These are phyloP conservation scores for Lithobates pipiens DNA, from an alignment of 2,797 vertebrate species.

Conservation along the genomic window DNA sequence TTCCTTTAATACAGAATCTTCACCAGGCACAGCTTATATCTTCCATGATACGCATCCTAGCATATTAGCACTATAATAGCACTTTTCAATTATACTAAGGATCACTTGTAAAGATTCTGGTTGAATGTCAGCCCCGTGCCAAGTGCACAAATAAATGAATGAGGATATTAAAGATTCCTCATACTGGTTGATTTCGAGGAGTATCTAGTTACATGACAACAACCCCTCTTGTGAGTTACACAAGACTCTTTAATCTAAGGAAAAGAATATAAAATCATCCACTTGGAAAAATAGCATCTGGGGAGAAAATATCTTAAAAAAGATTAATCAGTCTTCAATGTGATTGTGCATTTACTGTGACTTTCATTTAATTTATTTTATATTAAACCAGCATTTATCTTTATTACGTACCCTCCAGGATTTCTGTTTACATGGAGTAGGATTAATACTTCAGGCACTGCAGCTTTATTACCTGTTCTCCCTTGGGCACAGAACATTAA, in stretches of 20 bases:
- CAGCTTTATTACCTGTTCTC: background rate
- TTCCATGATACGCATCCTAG: too few species aligned
- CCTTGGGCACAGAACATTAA: background rate
- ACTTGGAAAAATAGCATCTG: constrained; percentile 55
- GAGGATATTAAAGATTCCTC: constrained; percentile 13
- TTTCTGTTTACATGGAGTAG: constrained; percentile 11
- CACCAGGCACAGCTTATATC: too few species aligned
- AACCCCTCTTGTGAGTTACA: constrained; percentile 17
- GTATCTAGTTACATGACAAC: constrained; percentile 36
- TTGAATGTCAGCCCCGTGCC: background rate
- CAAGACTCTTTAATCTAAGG: constrained; percentile 36
- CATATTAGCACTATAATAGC: too few species aligned
- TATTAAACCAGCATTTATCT: constrained; percentile 47
- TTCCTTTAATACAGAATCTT: too few species aligned
- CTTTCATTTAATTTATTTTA: constrained; percentile 42
- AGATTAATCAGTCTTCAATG: constrained; percentile 25
- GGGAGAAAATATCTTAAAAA: constrained; percentile 32
- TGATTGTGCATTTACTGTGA: constrained; percentile 32
- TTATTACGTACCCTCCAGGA: constrained; percentile 16
- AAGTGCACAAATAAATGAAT: constrained; percentile 13
- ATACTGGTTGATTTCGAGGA: constrained; percentile 8
- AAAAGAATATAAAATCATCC: constrained; percentile 53
- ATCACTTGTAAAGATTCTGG: background rate
- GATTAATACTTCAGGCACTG: too few species aligned
- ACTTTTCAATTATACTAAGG: background rate